Evolutionary conservation across 1,140 invertebrate genomes (phyloP).

Genomic region (Dermatophagoides farinae): DNA sequence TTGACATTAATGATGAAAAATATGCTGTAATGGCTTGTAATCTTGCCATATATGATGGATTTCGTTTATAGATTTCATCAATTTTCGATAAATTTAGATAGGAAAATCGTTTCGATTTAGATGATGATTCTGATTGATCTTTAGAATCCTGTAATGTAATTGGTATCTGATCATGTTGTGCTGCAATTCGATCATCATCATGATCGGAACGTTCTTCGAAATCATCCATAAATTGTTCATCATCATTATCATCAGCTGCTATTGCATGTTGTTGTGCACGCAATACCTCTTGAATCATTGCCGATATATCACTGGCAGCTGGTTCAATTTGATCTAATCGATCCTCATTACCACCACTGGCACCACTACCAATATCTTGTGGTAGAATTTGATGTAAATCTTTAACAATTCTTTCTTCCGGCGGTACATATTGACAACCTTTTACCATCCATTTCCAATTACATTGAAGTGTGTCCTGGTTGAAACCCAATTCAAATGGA

Average conservation of each 20-base stretch:
- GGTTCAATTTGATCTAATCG: not conserved
- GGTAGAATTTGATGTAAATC: conserved; percentile 4
- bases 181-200: not conserved
- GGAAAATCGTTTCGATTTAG: not conserved
- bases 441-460: conserved; percentile 62
- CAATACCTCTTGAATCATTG: not conserved
- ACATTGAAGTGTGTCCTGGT: conserved; percentile 44
- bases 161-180: too few species aligned
- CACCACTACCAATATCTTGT: not conserved
- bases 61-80: not conserved
- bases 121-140: not conserved
- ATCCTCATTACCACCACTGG: not conserved
- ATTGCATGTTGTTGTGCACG: not conserved
- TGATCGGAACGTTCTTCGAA: not conserved
- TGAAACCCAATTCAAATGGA: conserved; percentile 57
- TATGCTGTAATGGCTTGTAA: not conserved
- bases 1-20: not conserved
- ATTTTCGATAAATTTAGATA: not conserved
- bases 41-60: not conserved
- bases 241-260: not conserved
- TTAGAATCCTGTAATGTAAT: too few species aligned
- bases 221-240: not conserved
- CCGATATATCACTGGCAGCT: conserved; percentile 4
- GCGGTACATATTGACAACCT: conserved; percentile 31
- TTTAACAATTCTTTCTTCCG: conserved; percentile 9